Percentiles rank a stretch among this genome's conserved stretches.
These are phyloP conservation scores for Ascaphus truei DNA, from an alignment of 2,113 vertebrate genomes.

Conservation along the genomic window DNA sequence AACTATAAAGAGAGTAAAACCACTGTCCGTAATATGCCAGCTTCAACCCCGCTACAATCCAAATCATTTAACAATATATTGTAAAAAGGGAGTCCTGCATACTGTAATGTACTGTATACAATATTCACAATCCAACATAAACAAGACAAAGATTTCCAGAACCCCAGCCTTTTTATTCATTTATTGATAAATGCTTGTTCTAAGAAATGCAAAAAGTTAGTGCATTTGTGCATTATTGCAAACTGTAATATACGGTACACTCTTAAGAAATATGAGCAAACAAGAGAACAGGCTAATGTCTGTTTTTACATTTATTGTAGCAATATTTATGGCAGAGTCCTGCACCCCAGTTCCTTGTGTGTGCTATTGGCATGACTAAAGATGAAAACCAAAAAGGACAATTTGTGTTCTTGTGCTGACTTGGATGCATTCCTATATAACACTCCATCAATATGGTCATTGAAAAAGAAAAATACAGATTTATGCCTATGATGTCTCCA, in stretches of 20 bases:
- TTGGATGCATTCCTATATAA: slow-evolving; percentile 10
- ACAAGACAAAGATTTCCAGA: background rate
- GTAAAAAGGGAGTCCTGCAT: background rate
- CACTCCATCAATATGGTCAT: background rate
- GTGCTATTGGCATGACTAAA: background rate
- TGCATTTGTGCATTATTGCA: background rate
- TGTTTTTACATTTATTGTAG: background rate
- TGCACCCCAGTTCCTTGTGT: background rate
- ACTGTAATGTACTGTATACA: too few relatives aligned
- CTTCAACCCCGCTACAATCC: slow-evolving; percentile 27
- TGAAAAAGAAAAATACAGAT: background rate
- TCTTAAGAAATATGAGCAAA: background rate
- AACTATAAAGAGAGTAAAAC: slow-evolving; percentile 7
- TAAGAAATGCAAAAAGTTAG: too few relatives aligned
- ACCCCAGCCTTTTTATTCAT: background rate
- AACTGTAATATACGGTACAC: background rate
- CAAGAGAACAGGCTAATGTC: background rate
- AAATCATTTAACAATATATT: slow-evolving; percentile 26
- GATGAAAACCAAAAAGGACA: background rate
- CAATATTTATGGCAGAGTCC: background rate
- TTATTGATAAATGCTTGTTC: too few relatives aligned
- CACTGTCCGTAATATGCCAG: slow-evolving; percentile 18
- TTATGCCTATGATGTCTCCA: background rate
- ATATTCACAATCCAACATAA: slow-evolving; percentile 18
- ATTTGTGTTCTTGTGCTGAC: background rate